Evolutionary conservation across 2,888 invertebrate genomes (phyloP).

Genomic region (Chloroclystis v-ata): DNA sequence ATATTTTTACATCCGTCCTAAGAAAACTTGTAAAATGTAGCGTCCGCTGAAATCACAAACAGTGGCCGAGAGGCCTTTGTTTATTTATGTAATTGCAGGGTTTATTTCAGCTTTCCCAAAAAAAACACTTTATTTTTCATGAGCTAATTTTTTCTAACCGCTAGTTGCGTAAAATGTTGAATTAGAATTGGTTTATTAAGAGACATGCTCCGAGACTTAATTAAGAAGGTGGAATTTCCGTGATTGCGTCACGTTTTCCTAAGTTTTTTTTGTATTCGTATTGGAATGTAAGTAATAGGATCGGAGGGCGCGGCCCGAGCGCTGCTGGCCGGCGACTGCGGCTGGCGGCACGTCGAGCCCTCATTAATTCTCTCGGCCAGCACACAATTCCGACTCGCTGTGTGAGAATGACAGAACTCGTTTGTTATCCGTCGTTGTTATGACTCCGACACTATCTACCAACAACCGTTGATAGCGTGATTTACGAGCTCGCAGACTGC

Average conservation of each 20-base stretch:
- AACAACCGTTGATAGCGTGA: conserved; percentile 45
- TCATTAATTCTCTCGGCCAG: conserved; percentile 53
- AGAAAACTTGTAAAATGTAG: conserved; percentile 39
- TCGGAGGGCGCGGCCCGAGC: conserved; percentile 10
- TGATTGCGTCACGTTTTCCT: conserved; percentile 10
- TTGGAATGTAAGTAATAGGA: conserved; percentile 21
- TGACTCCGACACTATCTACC: conserved; percentile 53
- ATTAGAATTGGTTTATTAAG: conserved; percentile 13
- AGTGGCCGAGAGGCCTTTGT: conserved; percentile 38
- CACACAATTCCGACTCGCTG: conserved; percentile 46
- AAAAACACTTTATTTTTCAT: conserved; percentile 33
- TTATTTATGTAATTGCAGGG: conserved; percentile 48
- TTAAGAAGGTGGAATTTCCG: conserved; percentile 12
- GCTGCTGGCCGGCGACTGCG: conserved; percentile 27
- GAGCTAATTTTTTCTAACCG: conserved; percentile 11
- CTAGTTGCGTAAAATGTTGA: conserved; percentile 14
- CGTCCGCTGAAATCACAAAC: conserved; percentile 42
- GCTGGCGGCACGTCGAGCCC: conserved; percentile 38
- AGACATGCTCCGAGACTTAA: conserved; percentile 18
- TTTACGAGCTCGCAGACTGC: conserved; percentile 33
- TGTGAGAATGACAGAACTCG: conserved; percentile 61
- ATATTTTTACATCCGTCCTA: conserved; percentile 40
- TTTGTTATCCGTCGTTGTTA: conserved; percentile 58
- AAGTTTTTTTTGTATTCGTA: conserved; percentile 11
- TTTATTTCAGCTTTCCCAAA: conserved; percentile 36